Evolutionary conservation across 2,797 vertebrate species (phyloP).

Genomic region (Hypotaenidia philippensis): DNA sequence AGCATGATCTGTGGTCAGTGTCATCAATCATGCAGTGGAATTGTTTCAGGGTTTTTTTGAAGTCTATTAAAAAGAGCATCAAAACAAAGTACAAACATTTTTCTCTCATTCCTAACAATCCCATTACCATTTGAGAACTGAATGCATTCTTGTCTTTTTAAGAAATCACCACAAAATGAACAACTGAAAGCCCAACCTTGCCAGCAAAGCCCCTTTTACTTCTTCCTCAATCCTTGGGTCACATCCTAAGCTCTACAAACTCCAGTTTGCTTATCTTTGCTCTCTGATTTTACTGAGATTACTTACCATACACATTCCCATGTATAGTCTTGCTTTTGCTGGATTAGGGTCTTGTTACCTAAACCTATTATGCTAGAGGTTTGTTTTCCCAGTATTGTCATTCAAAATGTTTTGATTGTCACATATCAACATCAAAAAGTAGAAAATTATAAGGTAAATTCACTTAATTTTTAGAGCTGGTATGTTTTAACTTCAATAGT

Average conservation of each 20-base stretch:
- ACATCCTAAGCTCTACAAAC: neutral
- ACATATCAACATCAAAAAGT: neutral
- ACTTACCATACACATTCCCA: neutral
- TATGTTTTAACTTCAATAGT: neutral
- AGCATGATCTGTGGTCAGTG: neutral
- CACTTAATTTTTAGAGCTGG: neutral
- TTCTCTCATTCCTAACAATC: neutral
- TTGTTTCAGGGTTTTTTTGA: neutral
- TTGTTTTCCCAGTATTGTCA: neutral
- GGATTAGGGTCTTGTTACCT: neutral
- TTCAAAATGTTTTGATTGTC: neutral
- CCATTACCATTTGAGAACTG: neutral
- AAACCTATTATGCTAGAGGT: neutral
- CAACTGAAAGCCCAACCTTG: neutral
- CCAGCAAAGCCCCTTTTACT: neutral
- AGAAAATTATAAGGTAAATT: neutral
- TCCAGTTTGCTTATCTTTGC: neutral
- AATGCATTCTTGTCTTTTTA: neutral
- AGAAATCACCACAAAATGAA: neutral
- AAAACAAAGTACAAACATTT: neutral
- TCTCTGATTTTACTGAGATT: neutral
- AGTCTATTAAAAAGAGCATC: neutral
- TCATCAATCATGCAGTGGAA: neutral
- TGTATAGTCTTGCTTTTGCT: neutral
- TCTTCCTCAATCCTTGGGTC: neutral